A percentile compares a stretch with the other conserved stretches of the same genome.
phyloP scores from a whole-genome alignment of 2,797 vertebrate genomes.

The Gymnoscopelus braueri region DNA sequence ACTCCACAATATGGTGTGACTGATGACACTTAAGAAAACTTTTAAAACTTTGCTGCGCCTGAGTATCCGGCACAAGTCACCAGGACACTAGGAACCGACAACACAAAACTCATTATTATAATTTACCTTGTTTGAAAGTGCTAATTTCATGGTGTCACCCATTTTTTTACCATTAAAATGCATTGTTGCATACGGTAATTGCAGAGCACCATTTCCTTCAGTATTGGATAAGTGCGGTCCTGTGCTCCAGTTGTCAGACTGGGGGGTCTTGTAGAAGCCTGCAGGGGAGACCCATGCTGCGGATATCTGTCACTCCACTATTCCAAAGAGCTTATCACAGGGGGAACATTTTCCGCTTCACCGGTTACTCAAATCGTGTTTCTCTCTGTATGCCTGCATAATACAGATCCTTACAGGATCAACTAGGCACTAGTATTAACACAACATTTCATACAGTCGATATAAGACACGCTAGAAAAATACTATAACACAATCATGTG shows the following conservation, averaged over 20 bases:
- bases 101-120: slow-evolving; percentile 34
- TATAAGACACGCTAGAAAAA: slow-evolving; percentile 43
- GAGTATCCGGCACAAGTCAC: too few species aligned
- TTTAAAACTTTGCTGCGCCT: too few species aligned
- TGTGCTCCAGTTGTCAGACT: slow-evolving; percentile 60
- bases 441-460: slow-evolving; percentile 32
- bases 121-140: slow-evolving; percentile 42
- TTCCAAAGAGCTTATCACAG: slow-evolving; percentile 76
- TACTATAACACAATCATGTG: background rate
- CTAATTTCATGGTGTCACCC: slow-evolving; percentile 55
- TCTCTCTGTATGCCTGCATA: slow-evolving; percentile 52
- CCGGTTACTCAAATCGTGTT: slow-evolving; percentile 66
- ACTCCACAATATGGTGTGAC: background rate
- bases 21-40: slow-evolving; percentile 3
- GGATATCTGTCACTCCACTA: slow-evolving; percentile 69
- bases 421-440: slow-evolving; percentile 50
- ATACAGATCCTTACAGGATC: slow-evolving; percentile 51
- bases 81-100: slow-evolving; percentile 1
- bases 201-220: slow-evolving; percentile 37
- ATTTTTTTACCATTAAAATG: slow-evolving; percentile 51
- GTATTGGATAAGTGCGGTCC: slow-evolving; percentile 56
- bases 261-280: slow-evolving; percentile 41
- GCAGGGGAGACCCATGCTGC: slow-evolving; percentile 63
- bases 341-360: slow-evolving; percentile 68
- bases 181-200: slow-evolving; percentile 45